phyloP scores from a whole-genome alignment of 2,113 vertebrate species.

The Eolophus roseicapilla region DNA sequence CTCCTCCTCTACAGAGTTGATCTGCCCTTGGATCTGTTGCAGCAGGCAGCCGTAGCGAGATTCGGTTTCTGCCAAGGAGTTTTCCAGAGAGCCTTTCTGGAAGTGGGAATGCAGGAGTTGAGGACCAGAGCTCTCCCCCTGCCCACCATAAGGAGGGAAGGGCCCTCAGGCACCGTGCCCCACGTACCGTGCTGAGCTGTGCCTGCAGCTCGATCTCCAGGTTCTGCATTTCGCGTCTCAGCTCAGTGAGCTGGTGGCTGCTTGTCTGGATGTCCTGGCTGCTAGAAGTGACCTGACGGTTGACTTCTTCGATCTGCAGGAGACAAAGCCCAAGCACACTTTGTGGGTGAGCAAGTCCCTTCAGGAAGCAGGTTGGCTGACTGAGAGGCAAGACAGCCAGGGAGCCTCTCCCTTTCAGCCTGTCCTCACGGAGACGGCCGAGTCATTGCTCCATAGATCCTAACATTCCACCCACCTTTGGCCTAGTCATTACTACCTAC shows the following conservation, averaged over 20 bases:
- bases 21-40: slow-evolving; percentile 72
- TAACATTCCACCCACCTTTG: too few species aligned
- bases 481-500: too few species aligned
- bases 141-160: fast-evolving
- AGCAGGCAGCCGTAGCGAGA: slow-evolving; percentile 75
- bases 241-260: slow-evolving; percentile 63
- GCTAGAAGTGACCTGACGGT: slow-evolving; percentile 63
- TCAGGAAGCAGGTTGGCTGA: neutral
- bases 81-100: slow-evolving; percentile 83
- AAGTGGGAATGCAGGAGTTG: neutral
- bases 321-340: neutral
- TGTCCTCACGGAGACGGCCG: too few species aligned
- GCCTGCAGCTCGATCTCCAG: slow-evolving; percentile 77
- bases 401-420: too few species aligned
- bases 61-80: slow-evolving; percentile 79
- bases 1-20: slow-evolving; percentile 77
- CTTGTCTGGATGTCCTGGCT: slow-evolving; percentile 64
- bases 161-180: neutral
- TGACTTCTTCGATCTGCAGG: slow-evolving; percentile 64
- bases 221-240: slow-evolving; percentile 53
- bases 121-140: neutral
- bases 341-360: neutral
- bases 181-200: slow-evolving; percentile 64
- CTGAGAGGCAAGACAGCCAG: slow-evolving; percentile 22
- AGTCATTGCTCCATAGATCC: too few species aligned